Evolutionary conservation across 2,888 invertebrate genomes (phyloP).

Genomic region (Poecilobothrus nobilitatus): DNA sequence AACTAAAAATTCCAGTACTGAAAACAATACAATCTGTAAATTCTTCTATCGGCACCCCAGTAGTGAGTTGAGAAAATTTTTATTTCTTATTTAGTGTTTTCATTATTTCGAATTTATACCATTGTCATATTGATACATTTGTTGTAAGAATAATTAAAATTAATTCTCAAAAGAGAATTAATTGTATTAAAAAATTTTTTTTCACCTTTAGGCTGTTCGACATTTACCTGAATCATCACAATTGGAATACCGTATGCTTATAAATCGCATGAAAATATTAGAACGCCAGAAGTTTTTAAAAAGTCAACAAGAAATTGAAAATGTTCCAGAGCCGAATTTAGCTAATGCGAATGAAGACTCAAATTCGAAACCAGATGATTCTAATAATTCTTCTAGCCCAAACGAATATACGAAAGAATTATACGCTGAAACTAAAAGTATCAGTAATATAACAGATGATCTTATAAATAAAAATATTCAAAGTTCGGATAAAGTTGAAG

Average conservation of each 20-base stretch:
- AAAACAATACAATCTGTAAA: conserved; percentile 10
- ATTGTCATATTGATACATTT: too few relatives aligned
- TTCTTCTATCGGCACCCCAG: conserved; percentile 27
- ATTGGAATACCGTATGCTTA: conserved; percentile 37
- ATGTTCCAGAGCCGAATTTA: not conserved
- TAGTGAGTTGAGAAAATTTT: conserved; percentile 29
- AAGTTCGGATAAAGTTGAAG: conserved; percentile 8
- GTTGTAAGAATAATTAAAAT: too few relatives aligned
- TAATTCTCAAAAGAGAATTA: too few relatives aligned
- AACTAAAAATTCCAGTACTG: not conserved
- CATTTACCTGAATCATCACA: conserved; percentile 42
- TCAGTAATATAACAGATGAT: too few relatives aligned
- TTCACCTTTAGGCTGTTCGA: conserved; percentile 35
- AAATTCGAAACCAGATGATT: not conserved
- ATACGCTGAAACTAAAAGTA: too few relatives aligned
- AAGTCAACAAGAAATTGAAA: conserved; percentile 14
- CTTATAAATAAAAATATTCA: not conserved
- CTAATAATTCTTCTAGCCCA: not conserved
- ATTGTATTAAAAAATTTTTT: too few relatives aligned
- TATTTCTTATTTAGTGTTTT: not conserved
- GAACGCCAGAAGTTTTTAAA: conserved; percentile 33
- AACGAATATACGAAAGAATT: not conserved
- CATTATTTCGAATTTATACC: too few relatives aligned
- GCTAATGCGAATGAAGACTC: not conserved
- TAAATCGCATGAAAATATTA: conserved; percentile 40